Evolutionary conservation across 2,113 vertebrate species (phyloP).

Genomic region (Charina bottae): DNA sequence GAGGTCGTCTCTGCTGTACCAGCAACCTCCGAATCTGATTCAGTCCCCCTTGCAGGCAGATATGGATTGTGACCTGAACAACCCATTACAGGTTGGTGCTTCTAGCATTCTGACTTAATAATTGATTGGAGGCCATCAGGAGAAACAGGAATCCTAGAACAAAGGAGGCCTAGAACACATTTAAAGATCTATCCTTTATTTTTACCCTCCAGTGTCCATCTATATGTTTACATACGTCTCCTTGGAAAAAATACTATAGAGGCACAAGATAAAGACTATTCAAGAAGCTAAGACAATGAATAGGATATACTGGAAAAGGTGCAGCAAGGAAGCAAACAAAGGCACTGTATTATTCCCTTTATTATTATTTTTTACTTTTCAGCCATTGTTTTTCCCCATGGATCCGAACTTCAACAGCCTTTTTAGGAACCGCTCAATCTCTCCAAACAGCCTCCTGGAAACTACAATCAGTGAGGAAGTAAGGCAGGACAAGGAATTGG

Average conservation of each 20-base stretch:
- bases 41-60: conserved; percentile 80
- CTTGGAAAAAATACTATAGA: conserved; percentile 13
- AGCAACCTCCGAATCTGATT: conserved; percentile 75
- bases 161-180: neutral
- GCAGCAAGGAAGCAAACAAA: neutral
- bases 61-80: conserved; percentile 85
- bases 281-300: neutral
- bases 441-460: conserved; percentile 89
- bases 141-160: too few relatives aligned
- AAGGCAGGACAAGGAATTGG: conserved; percentile 80
- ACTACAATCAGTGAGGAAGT: conserved; percentile 89
- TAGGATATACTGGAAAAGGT: neutral
- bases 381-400: conserved; percentile 87
- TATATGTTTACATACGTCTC: neutral
- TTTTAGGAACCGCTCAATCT: conserved; percentile 84
- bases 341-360: conserved; percentile 45
- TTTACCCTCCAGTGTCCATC: conserved; percentile 14
- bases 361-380: conserved; percentile 37
- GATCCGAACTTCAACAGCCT: conserved; percentile 82
- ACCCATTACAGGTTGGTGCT: conserved; percentile 83
- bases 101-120: neutral
- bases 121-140: neutral
- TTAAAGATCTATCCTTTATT: conserved; percentile 9
- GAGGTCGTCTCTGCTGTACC: conserved; percentile 78
- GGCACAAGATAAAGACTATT: neutral